Evolutionary conservation across 2,888 invertebrate species (phyloP).

Genomic region (Melanchra persicariae): DNA sequence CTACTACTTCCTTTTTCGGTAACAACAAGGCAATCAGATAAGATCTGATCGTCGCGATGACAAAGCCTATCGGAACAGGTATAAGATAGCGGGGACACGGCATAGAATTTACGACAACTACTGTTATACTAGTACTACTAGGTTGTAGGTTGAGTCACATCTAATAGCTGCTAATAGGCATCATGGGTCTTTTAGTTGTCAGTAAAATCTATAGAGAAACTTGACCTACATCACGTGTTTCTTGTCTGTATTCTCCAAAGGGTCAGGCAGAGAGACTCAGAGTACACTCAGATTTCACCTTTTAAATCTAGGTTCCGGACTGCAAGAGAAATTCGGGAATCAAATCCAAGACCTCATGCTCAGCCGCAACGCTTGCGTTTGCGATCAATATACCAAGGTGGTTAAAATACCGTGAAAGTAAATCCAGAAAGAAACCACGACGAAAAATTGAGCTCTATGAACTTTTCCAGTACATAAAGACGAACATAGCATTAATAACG

Average conservation of each 20-base stretch:
- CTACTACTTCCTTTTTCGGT: slow-evolving; percentile 19
- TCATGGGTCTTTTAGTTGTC: slow-evolving; percentile 11
- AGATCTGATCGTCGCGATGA: slow-evolving; percentile 29
- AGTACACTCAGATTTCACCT: too few species aligned
- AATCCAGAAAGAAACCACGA: neutral
- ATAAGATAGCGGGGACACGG: slow-evolving; percentile 25
- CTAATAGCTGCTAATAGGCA: slow-evolving; percentile 20
- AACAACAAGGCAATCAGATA: slow-evolving; percentile 37
- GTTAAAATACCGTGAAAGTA: neutral
- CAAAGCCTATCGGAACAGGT: slow-evolving; percentile 20
- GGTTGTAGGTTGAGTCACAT: neutral
- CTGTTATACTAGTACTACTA: neutral
- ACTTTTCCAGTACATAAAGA: neutral
- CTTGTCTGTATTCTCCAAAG: too few species aligned
- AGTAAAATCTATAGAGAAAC: slow-evolving; percentile 15
- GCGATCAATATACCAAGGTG: neutral
- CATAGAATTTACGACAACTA: neutral
- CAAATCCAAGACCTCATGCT: neutral
- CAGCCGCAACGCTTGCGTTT: neutral
- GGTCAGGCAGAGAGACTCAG: too few species aligned
- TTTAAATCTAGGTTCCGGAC: too few species aligned
- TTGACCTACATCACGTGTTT: slow-evolving; percentile 22
- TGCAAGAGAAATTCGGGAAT: too few species aligned
- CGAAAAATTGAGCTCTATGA: neutral
- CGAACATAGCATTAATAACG: neutral